Evolutionary conservation across 2,888 invertebrate genomes (phyloP), one percentile per base, ranked within the genome.

Genomic region (Auanema freiburgensis): DNA sequence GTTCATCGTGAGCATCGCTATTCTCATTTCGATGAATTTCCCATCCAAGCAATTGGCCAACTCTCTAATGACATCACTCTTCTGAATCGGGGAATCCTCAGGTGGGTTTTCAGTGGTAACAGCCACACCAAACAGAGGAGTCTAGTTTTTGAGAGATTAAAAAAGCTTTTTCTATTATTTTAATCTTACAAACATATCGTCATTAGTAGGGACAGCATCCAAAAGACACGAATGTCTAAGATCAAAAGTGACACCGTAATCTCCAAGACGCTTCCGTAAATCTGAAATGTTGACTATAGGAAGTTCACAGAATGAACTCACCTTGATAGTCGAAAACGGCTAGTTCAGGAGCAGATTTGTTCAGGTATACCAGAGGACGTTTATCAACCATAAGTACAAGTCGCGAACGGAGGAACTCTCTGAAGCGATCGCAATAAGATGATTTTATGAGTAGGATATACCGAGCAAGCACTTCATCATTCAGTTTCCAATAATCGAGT

Each of bases 1-100:
- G n/a, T 24, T 40, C 69, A 81, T 64, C n/a, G 76, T 78, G 25
- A 78, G 63, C 79, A 81, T 79, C 4, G 79, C 80, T 62, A 69
- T 66, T 43, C 80, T 63, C 11, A 79, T 58, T 43, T 74, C 64
- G 44, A 73, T 60, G 24, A 63, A 63, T 1, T 49, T 23, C 12
- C 73, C 73, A n/a, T 69, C 71, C 10, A 73, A 57, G 52, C 55
- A 63, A 21, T 65, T 63, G 24, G 66, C 70, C 63, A 80, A n/a
- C 58, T 59, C 41, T 66, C 72, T 54, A 60, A 72, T 57, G 6
- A 72, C 69, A 11, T 72, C 63, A 33, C 63, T 64, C 40, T 68
- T 69, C 12, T 60, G 54, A 33, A 74, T 65, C 5, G 74, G 74
- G 12, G 65, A 64, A 53, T 70, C 74, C 24, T 68, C 72, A 42